phyloP scores from a whole-genome alignment of 2,888 invertebrate genomes.

The Drosophila helvetica region DNA sequence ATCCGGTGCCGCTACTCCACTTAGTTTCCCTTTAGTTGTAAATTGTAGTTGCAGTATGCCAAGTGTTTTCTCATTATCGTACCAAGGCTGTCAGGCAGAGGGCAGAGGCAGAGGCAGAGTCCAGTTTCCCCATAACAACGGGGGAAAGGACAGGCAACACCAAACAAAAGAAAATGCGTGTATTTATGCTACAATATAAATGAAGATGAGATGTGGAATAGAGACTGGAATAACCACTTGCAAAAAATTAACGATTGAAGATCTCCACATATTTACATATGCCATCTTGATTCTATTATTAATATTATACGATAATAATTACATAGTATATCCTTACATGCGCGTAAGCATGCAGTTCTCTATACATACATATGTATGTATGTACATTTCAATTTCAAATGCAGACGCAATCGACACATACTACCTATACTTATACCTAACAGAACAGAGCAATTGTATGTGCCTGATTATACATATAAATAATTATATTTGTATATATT shows the following conservation, averaged over 20 bases:
- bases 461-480: slow-evolving; percentile 27
- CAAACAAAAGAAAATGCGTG: background rate
- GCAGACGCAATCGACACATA: too few relatives aligned
- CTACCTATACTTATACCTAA: too few relatives aligned
- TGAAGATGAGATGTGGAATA: background rate
- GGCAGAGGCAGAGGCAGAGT: too few relatives aligned
- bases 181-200: background rate
- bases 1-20: background rate
- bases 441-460: too few relatives aligned
- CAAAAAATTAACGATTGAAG: background rate
- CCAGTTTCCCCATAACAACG: background rate
- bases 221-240: background rate
- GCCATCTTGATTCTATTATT: too few relatives aligned
- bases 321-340: too few relatives aligned
- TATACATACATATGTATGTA: slow-evolving; percentile 2
- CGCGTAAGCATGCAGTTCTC: background rate
- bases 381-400: background rate
- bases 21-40: slow-evolving; percentile 8
- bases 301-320: too few relatives aligned
- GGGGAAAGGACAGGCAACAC: background rate
- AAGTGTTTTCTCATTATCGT: slow-evolving; percentile 30
- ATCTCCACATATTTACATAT: background rate
- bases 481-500: slow-evolving; percentile 16
- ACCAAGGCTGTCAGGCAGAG: background rate
- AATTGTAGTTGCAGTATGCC: slow-evolving; percentile 23